Conservation (phyloP, 2,113 vertebrate species). For the human region GRCh38 chr14:36128001-36128500, state of each 20-base stretch:
- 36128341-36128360: conserved; percentile 23
- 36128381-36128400: conserved; percentile 1
- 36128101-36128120: background rate
- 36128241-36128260: background rate
- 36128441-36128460: background rate
- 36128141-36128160: conserved; percentile 7
- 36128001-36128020: background rate
- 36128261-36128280: background rate
- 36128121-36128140: background rate
- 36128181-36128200: background rate
- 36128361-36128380: background rate
- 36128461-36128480: background rate
- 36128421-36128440: background rate
- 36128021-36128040: background rate
- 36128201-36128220: background rate
- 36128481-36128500: background rate
- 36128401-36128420: background rate
- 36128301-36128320: background rate
- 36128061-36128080: background rate
- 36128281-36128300: background rate
- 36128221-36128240: background rate
- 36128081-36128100: background rate
- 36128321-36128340: conserved; percentile 1
- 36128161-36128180: background rate
- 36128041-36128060: background rate